Evolutionary conservation across 2,113 vertebrate species (phyloP).

Genomic region (Rissa tridactyla): DNA sequence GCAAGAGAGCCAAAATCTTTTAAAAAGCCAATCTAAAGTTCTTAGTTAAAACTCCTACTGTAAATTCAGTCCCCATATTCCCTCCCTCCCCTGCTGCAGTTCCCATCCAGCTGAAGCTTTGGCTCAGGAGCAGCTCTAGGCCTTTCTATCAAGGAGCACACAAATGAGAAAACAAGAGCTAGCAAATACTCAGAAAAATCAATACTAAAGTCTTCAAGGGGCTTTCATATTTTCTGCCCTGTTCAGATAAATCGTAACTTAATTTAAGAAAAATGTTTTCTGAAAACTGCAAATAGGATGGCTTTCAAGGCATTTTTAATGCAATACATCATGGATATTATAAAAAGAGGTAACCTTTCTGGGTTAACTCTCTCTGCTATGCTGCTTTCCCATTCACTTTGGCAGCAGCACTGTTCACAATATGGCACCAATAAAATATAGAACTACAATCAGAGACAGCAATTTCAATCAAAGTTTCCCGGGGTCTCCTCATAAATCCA

Average conservation of each 20-base stretch:
- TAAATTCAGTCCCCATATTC: neutral
- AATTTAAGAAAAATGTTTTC: slow-evolving; percentile 80
- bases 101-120: neutral
- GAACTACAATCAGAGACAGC: slow-evolving; percentile 69
- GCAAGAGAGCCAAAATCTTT: neutral
- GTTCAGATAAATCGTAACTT: slow-evolving; percentile 85
- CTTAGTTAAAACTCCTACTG: neutral
- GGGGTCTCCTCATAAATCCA: slow-evolving; percentile 72
- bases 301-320: slow-evolving; percentile 74
- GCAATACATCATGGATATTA: slow-evolving; percentile 20
- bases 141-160: slow-evolving; percentile 55
- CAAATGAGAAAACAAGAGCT: slow-evolving; percentile 71
- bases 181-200: slow-evolving; percentile 78
- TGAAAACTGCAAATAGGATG: slow-evolving; percentile 80
- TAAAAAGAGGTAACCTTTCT: slow-evolving; percentile 32
- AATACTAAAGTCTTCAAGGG: slow-evolving; percentile 84
- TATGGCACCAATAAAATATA: slow-evolving; percentile 70
- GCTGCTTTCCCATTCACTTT: slow-evolving; percentile 37
- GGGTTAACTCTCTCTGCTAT: slow-evolving; percentile 28
- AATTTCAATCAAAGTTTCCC: slow-evolving; percentile 70
- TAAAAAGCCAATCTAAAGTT: neutral
- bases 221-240: slow-evolving; percentile 76
- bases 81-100: neutral
- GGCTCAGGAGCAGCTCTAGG: slow-evolving; percentile 36
- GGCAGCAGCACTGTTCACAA: slow-evolving; percentile 59